Evolutionary conservation across 1,140 invertebrate species (phyloP).

Genomic region (Agrypnia vestita): DNA sequence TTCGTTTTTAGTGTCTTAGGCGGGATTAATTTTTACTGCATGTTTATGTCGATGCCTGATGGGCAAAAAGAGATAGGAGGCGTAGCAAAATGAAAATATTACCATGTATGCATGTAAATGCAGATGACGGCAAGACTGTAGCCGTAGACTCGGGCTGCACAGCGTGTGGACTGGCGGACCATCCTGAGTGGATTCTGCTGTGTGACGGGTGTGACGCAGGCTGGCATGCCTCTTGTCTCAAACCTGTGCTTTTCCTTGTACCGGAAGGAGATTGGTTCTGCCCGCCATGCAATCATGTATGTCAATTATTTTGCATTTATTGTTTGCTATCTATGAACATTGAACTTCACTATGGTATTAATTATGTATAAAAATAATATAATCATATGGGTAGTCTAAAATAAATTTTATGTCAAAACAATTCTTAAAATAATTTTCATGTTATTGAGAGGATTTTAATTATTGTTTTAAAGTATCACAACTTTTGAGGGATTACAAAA

Average conservation of each 20-base stretch:
- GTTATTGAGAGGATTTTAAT: too few relatives aligned
- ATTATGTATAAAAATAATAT: too few relatives aligned
- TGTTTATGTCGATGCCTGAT: too few relatives aligned
- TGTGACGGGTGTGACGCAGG: slow-evolving; percentile 96
- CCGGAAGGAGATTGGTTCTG: slow-evolving; percentile 98
- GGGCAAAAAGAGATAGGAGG: too few relatives aligned
- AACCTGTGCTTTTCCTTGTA: slow-evolving; percentile 91
- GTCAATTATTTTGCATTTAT: slow-evolving; percentile 2
- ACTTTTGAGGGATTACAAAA: too few relatives aligned
- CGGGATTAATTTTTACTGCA: too few relatives aligned
- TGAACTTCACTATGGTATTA: too few relatives aligned
- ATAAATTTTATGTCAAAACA: too few relatives aligned
- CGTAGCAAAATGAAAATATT: slow-evolving; percentile 7
- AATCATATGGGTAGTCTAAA: too few relatives aligned
- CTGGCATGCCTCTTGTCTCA: slow-evolving; percentile 95
- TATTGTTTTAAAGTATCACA: too few relatives aligned
- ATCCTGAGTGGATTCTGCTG: slow-evolving; percentile 96
- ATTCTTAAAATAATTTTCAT: not conserved
- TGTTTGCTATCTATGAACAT: too few relatives aligned
- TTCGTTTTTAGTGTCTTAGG: too few relatives aligned
- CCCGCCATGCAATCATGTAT: slow-evolving; percentile 92
- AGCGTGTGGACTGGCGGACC: slow-evolving; percentile 90
- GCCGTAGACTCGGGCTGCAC: slow-evolving; percentile 85
- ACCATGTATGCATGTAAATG: slow-evolving; percentile 10
- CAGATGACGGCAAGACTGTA: slow-evolving; percentile 68